Conservation (phyloP, 2,797 vertebrate species). For the Gallinago stenura region DNA sequence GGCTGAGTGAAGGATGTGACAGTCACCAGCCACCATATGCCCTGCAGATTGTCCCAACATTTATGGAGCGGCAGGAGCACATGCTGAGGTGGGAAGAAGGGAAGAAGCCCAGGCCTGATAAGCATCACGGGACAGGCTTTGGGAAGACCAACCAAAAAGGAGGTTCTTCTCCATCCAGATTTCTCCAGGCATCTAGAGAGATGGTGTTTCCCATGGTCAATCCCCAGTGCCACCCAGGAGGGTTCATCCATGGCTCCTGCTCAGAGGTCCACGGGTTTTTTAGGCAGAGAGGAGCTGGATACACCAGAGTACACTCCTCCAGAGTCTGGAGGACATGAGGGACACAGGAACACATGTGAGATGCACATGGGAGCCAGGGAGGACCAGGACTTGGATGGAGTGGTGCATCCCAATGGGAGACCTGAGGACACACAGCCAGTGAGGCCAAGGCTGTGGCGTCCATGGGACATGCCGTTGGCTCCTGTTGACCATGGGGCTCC, state of each 20-base stretch:
- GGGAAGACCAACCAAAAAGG: not conserved
- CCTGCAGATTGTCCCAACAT: accelerated
- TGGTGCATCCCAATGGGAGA: not conserved
- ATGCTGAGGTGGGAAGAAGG: accelerated
- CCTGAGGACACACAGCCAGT: accelerated
- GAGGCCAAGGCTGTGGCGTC: not conserved
- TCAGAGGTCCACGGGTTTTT: not conserved
- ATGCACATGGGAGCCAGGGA: not conserved
- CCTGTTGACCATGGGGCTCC: not conserved
- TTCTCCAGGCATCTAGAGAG: not conserved
- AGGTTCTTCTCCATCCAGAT: not conserved
- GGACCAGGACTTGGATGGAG: accelerated
- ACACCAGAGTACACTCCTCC: accelerated
- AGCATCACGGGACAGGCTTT: not conserved
- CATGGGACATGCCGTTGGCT: accelerated
- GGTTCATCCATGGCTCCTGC: not conserved
- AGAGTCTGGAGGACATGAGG: not conserved
- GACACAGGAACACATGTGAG: not conserved
- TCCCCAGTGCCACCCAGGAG: accelerated
- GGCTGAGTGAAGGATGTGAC: not conserved
- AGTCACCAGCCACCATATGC: not conserved
- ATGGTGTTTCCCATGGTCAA: not conserved
- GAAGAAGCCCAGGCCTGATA: not conserved
- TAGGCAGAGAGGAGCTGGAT: not conserved
- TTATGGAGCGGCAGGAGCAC: not conserved